A percentile compares a stretch with the other conserved stretches of the same genome.
Conservation (phyloP, 2,797 vertebrate genomes). For the Gallinago nigripennis region DNA sequence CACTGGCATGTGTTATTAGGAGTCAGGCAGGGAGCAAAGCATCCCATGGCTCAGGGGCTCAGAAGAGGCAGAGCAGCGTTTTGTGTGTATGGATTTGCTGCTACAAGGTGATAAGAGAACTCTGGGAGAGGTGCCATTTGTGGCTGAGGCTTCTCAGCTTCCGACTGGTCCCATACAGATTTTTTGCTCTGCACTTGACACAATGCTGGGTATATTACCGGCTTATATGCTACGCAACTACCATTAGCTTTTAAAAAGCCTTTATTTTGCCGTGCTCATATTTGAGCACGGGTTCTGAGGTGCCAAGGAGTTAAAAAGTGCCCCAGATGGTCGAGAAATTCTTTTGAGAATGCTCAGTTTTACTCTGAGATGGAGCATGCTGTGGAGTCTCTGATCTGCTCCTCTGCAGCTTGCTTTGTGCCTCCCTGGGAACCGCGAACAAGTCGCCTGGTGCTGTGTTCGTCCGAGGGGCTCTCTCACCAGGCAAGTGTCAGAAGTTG, state of each 20-base stretch:
- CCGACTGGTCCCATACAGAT: background rate
- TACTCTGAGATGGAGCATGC: fast-evolving
- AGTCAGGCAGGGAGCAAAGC: background rate
- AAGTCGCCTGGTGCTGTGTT: background rate
- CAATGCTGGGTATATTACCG: background rate
- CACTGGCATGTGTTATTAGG: fast-evolving
- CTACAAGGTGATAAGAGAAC: background rate
- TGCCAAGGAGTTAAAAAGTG: background rate
- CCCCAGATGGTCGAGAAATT: background rate
- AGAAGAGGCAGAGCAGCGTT: background rate
- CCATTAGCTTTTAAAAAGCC: background rate
- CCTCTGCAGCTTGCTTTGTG: background rate
- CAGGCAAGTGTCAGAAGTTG: background rate
- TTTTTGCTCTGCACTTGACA: background rate
- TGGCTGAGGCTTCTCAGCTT: background rate
- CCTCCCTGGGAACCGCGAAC: background rate
- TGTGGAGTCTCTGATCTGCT: background rate
- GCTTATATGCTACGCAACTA: background rate
- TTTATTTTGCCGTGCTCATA: background rate
- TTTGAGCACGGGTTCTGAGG: background rate
- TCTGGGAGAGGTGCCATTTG: background rate
- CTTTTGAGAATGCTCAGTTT: background rate
- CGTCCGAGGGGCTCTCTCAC: background rate
- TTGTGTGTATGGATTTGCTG: background rate
- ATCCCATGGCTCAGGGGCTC: background rate